Conservation (phyloP, 2,888 invertebrate genomes). For the Mythimna vitellina region DNA sequence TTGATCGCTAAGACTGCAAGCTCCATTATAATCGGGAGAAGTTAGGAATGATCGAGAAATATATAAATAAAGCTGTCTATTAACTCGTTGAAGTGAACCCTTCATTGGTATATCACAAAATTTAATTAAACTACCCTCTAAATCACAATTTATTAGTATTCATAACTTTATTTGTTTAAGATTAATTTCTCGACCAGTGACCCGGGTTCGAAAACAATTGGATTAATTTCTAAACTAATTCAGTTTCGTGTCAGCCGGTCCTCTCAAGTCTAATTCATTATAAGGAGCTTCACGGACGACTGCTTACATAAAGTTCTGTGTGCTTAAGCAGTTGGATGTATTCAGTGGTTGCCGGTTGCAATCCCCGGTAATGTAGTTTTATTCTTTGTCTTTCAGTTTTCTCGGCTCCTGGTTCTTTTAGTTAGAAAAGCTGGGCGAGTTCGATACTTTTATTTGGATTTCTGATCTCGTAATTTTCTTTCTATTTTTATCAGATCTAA, state of each 20-base stretch:
- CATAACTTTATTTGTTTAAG: conserved; percentile 45
- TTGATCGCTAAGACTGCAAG: too few relatives aligned
- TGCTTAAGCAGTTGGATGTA: conserved; percentile 28
- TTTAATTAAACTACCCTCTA: conserved; percentile 29
- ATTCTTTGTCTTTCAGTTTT: conserved; percentile 51
- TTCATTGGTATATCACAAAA: conserved; percentile 7
- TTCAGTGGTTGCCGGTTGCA: conserved; percentile 25
- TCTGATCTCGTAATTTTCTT: background rate
- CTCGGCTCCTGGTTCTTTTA: conserved; percentile 8
- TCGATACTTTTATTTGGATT: background rate
- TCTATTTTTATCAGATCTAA: too few relatives aligned
- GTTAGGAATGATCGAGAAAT: background rate
- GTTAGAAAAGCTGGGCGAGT: conserved; percentile 1
- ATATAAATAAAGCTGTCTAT: conserved; percentile 8
- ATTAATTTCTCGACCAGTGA: conserved; percentile 17
- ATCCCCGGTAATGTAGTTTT: conserved; percentile 33
- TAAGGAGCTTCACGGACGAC: conserved; percentile 18
- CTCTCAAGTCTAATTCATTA: conserved; percentile 20
- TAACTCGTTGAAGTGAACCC: background rate
- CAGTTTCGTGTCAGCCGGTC: conserved; percentile 37
- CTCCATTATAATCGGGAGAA: background rate
- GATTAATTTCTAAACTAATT: conserved; percentile 64
- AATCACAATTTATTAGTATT: conserved; percentile 34
- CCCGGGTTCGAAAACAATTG: conserved; percentile 50
- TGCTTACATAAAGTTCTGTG: conserved; percentile 31